These are phyloP conservation scores for Drosophila chauvacae DNA, from an alignment of 1,140 invertebrate species.

Conservation along the genomic window DNA sequence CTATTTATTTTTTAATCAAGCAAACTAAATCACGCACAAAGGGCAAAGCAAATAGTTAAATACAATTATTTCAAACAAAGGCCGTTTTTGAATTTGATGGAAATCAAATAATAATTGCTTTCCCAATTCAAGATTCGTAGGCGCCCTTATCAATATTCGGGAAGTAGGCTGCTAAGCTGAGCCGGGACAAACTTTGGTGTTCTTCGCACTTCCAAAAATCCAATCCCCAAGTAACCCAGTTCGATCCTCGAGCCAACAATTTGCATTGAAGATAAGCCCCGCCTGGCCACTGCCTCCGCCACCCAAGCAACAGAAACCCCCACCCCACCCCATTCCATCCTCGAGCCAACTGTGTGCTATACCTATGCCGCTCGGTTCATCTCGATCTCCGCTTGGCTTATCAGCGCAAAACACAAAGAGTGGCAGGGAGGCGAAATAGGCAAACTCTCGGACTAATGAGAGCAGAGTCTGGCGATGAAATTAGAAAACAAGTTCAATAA, in stretches of 20 bases:
- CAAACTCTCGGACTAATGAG: slow-evolving; percentile 25
- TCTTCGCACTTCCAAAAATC: slow-evolving; percentile 33
- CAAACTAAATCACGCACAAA: background rate
- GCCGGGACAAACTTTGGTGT: slow-evolving; percentile 16
- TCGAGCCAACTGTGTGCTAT: slow-evolving; percentile 22
- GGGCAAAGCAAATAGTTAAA: slow-evolving; percentile 13
- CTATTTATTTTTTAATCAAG: background rate
- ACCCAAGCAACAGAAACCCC: slow-evolving; percentile 15
- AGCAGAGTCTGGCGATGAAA: slow-evolving; percentile 35
- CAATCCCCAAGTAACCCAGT: slow-evolving; percentile 59
- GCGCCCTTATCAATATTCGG: slow-evolving; percentile 14
- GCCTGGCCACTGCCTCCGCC: background rate
- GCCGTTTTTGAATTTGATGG: background rate
- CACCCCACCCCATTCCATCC: slow-evolving; percentile 28
- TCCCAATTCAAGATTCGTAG: background rate
- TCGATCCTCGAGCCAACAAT: slow-evolving; percentile 50
- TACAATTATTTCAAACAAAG: slow-evolving; percentile 16
- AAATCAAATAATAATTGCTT: slow-evolving; percentile 12
- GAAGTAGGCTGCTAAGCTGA: background rate
- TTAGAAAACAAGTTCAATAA: slow-evolving; percentile 77
- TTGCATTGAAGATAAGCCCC: slow-evolving; percentile 70
- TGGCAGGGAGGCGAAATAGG: slow-evolving; percentile 27
- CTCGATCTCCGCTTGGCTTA: slow-evolving; percentile 37
- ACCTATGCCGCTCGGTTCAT: slow-evolving; percentile 44
- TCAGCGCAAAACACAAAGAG: slow-evolving; percentile 66